Percentiles rank a stretch among this genome's conserved stretches.
Conservation (phyloP, 2,888 invertebrate genomes). For the Chrysotoxum bicinctum region DNA sequence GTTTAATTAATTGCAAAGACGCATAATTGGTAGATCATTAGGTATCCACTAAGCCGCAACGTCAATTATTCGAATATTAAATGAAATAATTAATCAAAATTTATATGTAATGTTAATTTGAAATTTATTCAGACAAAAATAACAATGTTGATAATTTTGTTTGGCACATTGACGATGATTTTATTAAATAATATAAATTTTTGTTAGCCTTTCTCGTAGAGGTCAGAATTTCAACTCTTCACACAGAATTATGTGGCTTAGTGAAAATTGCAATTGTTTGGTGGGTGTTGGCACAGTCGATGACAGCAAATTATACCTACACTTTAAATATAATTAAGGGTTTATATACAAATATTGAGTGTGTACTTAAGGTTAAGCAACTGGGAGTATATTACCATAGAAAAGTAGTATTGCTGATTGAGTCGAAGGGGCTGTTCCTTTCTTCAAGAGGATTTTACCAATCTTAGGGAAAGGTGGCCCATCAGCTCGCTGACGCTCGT, state of each 20-base stretch:
- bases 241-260: conserved; percentile 28
- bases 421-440: too few relatives aligned
- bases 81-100: conserved; percentile 70
- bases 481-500: too few relatives aligned
- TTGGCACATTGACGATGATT: conserved; percentile 42
- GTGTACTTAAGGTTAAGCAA: too few relatives aligned
- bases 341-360: too few relatives aligned
- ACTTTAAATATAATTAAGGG: too few relatives aligned
- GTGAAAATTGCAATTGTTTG: background rate
- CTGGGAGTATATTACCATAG: too few relatives aligned
- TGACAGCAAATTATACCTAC: background rate
- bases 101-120: conserved; percentile 19
- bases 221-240: background rate
- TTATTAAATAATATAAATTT: conserved; percentile 4
- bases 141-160: conserved; percentile 28
- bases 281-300: background rate
- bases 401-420: too few relatives aligned
- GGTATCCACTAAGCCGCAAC: conserved; percentile 65
- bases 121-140: background rate
- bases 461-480: too few relatives aligned
- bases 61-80: conserved; percentile 66
- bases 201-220: background rate
- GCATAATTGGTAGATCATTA: conserved; percentile 67
- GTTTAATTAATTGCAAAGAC: conserved; percentile 59
- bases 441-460: too few relatives aligned